Percentiles rank a stretch among this genome's conserved stretches.
Conservation (phyloP, 2,797 vertebrate species). For the Vespertilio murinus region DNA sequence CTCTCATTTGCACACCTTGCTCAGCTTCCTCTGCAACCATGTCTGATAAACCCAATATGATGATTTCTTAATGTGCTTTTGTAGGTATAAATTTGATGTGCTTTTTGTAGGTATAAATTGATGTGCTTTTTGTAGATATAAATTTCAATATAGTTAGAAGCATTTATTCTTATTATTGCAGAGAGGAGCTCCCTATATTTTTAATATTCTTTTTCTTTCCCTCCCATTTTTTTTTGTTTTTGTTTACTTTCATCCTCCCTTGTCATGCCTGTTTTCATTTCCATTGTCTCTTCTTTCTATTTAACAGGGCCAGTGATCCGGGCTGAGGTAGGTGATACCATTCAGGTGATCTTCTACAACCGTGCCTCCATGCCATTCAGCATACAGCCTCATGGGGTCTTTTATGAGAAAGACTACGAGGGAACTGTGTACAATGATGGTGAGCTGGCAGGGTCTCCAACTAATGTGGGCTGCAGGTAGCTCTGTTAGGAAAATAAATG, state of each 20-base stretch:
- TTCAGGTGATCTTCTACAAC: slow-evolving; percentile 86
- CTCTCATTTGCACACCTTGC: no score
- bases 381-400: slow-evolving; percentile 88
- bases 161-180: background rate
- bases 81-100: background rate
- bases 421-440: slow-evolving; percentile 85
- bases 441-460: slow-evolving; percentile 61
- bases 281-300: background rate
- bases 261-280: background rate
- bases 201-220: background rate
- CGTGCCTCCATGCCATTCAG: slow-evolving; percentile 85
- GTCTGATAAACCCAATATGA: background rate
- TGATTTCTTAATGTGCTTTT: slow-evolving; percentile 1
- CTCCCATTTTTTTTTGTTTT: no score
- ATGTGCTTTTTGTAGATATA: background rate
- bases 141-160: background rate
- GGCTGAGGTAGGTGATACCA: slow-evolving; percentile 87
- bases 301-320: slow-evolving; percentile 87
- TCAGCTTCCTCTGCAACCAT: no score
- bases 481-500: background rate
- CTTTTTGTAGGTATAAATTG: slow-evolving; percentile 20
- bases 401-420: slow-evolving; percentile 84
- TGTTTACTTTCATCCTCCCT: background rate
- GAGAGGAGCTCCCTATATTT: background rate
- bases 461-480: background rate